Evolutionary conservation across 2,113 vertebrate genomes (phyloP), one percentile per base, ranked within the genome.

Genomic region (Alectura lathami): DNA sequence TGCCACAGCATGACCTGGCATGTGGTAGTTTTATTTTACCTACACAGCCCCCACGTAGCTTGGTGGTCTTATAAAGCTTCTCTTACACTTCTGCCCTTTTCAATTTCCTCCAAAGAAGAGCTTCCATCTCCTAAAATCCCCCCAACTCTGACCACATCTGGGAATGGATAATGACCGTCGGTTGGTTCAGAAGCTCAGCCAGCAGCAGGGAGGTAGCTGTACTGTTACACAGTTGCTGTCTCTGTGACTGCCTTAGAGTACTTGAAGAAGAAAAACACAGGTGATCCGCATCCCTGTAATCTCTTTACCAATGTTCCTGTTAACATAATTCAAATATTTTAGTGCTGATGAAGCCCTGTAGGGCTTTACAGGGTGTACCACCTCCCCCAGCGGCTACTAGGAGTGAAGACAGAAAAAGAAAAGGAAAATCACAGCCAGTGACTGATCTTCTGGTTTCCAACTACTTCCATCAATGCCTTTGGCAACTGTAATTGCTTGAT

Each of bases 131-230:
- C 56, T 6, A 27, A 47, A 89, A 53, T 11, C 50, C 32, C 16
- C 56, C 56, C 0, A 0, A 50, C 60, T 59, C 57, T 22, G 15
- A 4, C 21, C 62, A 38, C 5, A 9, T 27, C 15, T 11, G 17
- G 24, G 51, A 34, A 60, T 51, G 48, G 50, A 83, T 40, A 50
- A 76, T 68, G 45, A 74, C 30, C 24, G 26, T 17, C 63, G 76
- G 54, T 27, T 78, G 56, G 26, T 47, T 87, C 67, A 73, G 78
- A 78, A 79, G 48, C 59, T 66, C 30, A 66, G 68, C 57, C 75
- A 73, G 3, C 48, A 86, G 11, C 1, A 50, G 51, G 14, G 27
- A 36, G 27, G 30, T 69, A 3, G 51, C 60, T 82, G 40, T 66
- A 18, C 68, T 80, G 36, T 5, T 21, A 50, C 76, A 21, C 40